Conservation (phyloP, 2,113 vertebrate genomes). For the Phrynosoma platyrhinos region DNA sequence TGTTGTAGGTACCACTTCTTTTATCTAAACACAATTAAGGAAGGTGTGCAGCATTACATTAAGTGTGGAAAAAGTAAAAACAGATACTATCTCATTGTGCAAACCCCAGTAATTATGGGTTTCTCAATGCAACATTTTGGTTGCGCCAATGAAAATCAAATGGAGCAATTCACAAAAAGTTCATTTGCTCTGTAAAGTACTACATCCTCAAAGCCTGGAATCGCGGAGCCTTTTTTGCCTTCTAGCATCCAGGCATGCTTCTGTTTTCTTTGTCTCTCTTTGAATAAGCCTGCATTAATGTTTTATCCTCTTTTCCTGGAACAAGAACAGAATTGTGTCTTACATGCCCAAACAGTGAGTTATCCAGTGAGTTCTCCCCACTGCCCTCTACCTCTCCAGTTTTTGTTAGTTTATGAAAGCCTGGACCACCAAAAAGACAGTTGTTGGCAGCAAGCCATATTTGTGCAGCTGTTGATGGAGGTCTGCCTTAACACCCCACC, state of each 20-base stretch:
- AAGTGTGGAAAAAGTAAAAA: background rate
- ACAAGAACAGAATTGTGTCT: background rate
- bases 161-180: background rate
- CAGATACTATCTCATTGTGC: background rate
- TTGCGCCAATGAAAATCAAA: background rate
- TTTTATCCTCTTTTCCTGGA: accelerated
- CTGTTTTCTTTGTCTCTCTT: background rate
- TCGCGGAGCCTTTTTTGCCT: background rate
- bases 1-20: background rate
- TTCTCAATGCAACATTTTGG: background rate
- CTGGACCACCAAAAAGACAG: conserved; percentile 46
- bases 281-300: background rate
- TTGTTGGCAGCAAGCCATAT: conserved; percentile 49
- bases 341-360: conserved; percentile 14
- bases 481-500: conserved; percentile 29
- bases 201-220: background rate
- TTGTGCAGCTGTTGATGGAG: conserved; percentile 66
- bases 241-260: background rate
- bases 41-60: background rate
- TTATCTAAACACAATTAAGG: background rate
- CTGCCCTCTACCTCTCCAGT: background rate
- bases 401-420: conserved; percentile 29
- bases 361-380: conserved; percentile 15
- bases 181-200: background rate
- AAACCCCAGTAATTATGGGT: conserved; percentile 10